phyloP scores from a whole-genome alignment of 2,888 invertebrate species.

The Poecilus cupreus region DNA sequence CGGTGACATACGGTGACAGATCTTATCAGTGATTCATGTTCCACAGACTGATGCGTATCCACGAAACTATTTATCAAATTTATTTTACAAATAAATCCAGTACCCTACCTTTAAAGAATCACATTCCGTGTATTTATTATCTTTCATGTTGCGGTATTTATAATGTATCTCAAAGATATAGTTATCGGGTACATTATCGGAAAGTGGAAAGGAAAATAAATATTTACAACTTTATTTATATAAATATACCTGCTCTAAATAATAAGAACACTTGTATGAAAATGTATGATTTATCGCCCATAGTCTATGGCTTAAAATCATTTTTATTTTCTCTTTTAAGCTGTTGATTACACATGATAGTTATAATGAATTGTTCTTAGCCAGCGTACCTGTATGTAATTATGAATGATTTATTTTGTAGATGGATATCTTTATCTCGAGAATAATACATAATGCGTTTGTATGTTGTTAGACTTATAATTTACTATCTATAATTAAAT shows the following conservation, averaged over 20 bases:
- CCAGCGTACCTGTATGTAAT: conserved; percentile 11
- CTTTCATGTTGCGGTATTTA: too few species aligned
- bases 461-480: conserved; percentile 32
- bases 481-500: conserved; percentile 38
- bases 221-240: too few species aligned
- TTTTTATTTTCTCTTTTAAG: background rate
- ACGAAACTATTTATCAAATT: too few species aligned
- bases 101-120: too few species aligned
- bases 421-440: conserved; percentile 27
- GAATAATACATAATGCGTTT: conserved; percentile 5
- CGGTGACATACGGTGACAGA: too few species aligned
- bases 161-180: too few species aligned
- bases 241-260: background rate
- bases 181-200: too few species aligned
- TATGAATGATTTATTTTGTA: conserved; percentile 20
- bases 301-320: background rate
- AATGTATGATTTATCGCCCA: background rate
- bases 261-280: background rate
- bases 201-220: too few species aligned
- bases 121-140: too few species aligned
- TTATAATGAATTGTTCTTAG: conserved; percentile 18
- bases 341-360: background rate
- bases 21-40: too few species aligned
- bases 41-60: too few species aligned
- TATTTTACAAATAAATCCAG: too few species aligned